These are phyloP conservation scores for Thymallus thymallus DNA, from an alignment of 2,113 vertebrate species.

Conservation along the genomic window DNA sequence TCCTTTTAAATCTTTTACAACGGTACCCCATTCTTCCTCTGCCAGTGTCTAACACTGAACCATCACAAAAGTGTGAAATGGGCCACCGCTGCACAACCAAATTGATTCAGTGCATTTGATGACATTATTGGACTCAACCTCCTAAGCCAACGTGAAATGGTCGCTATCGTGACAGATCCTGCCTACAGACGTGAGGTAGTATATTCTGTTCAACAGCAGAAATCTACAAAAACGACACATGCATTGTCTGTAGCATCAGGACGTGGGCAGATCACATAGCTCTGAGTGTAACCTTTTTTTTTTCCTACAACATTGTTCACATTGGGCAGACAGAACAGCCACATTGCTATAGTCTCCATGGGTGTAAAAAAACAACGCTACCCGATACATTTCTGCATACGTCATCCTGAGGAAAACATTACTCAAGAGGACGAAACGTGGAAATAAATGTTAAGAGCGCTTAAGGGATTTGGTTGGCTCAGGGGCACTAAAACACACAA, in stretches of 20 bases:
- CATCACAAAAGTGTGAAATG: constrained; percentile 48
- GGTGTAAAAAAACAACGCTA: background rate
- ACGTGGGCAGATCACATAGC: background rate
- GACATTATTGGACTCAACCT: constrained; percentile 37
- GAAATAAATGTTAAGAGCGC: constrained; percentile 33
- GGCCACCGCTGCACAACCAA: constrained; percentile 34
- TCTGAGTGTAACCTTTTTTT: constrained; percentile 2
- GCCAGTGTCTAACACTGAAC: constrained; percentile 17
- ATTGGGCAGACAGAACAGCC: constrained; percentile 6
- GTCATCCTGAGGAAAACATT: constrained; percentile 23
- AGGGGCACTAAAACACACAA: constrained; percentile 54
- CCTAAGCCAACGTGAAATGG: constrained; percentile 43
- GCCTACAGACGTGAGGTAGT: background rate
- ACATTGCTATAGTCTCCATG: background rate
- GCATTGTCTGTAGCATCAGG: background rate
- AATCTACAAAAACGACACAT: background rate
- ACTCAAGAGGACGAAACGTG: constrained; percentile 12
- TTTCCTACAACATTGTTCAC: background rate
- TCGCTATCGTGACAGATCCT: background rate
- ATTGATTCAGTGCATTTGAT: constrained; percentile 46
- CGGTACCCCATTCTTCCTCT: background rate
- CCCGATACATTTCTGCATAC: background rate
- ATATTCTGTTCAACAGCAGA: background rate
- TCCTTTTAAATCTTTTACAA: background rate
- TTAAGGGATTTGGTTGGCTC: constrained; percentile 49